Evolutionary conservation across 1,140 invertebrate genomes (phyloP), one percentile per base, ranked within the genome.

Genomic region (Drosophila chauvacae): DNA sequence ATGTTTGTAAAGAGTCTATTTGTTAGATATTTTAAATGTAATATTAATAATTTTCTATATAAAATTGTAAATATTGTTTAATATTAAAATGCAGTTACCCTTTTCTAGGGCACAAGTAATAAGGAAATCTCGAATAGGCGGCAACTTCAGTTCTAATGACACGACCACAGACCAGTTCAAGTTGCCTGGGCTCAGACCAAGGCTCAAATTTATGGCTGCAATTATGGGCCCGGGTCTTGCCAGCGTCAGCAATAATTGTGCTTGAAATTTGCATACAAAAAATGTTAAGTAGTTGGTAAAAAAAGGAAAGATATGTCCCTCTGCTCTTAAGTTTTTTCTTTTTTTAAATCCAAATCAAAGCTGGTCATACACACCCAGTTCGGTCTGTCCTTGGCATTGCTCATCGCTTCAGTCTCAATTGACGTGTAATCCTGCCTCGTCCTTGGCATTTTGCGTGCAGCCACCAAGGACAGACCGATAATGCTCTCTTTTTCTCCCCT

Each of bases 361-460:
- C 68, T 70, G 72, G 71, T 39, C 57, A 66, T 59, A 48, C 33
- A 65, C 76, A 72, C 71, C 76, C 80, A 80, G 53, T 30, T 70
- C 50, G 51, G 71, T 18, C 28, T 88, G 84, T 80, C 84, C 84
- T 84, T 87, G 84, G 65, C 30, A 61, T 18, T 66, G 62, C 65
- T 62, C 57, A 41, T 62, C 76, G 58, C 56, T 71, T 78, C 76
- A 61, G 68, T 77, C 72, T 74, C 84, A 79, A 87, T 87, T 87
- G 84, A 87, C 84, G 84, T 84, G 84, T 88, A 87, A 88, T 84
- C 84, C 85, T 87, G 84, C 87, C 84, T 74, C 74, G 84, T 87
- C 84, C 84, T 87, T 87, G 84, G 84, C 84, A 87, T 87, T 88
- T 88, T 58, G 85, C 64, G 68, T 78, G 75, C 45, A 68, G 80